phyloP scores from a whole-genome alignment of 2,113 vertebrate genomes.

The Anarhynchus alexandrinus region DNA sequence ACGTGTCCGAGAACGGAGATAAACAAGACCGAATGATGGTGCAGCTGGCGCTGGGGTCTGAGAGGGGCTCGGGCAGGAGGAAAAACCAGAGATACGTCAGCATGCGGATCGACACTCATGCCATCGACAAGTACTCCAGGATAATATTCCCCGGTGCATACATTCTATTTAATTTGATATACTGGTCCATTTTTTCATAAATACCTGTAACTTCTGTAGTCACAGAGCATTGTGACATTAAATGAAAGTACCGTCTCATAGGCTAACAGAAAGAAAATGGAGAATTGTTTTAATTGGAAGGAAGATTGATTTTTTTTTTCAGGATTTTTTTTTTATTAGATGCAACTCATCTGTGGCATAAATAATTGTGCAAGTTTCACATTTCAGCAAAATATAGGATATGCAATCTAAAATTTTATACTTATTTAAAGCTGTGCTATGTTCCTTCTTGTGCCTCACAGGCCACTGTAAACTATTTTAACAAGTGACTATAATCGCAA shows the following conservation, averaged over 20 bases:
- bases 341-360: neutral
- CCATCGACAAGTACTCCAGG: slow-evolving; percentile 97
- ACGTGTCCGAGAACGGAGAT: slow-evolving; percentile 79
- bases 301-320: neutral
- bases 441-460: slow-evolving; percentile 55
- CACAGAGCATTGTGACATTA: neutral
- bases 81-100: slow-evolving; percentile 87
- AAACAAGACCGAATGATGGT: slow-evolving; percentile 89
- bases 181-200: slow-evolving; percentile 97
- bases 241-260: neutral
- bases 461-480: slow-evolving; percentile 39
- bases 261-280: neutral
- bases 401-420: neutral
- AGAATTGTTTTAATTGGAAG: neutral
- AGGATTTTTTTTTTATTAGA: neutral
- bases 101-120: slow-evolving; percentile 95
- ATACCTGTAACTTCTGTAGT: neutral
- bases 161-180: slow-evolving; percentile 96
- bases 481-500: slow-evolving; percentile 19
- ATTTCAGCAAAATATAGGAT: neutral
- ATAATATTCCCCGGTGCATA: slow-evolving; percentile 95
- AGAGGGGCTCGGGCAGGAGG: slow-evolving; percentile 78
- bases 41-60: slow-evolving; percentile 83
- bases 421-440: slow-evolving; percentile 41
- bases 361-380: slow-evolving; percentile 5